A percentile compares a stretch with the other conserved stretches of the same genome.
Evolutionary conservation across 2,888 invertebrate species (phyloP).

Genomic region (Lydus trimaculatus): DNA sequence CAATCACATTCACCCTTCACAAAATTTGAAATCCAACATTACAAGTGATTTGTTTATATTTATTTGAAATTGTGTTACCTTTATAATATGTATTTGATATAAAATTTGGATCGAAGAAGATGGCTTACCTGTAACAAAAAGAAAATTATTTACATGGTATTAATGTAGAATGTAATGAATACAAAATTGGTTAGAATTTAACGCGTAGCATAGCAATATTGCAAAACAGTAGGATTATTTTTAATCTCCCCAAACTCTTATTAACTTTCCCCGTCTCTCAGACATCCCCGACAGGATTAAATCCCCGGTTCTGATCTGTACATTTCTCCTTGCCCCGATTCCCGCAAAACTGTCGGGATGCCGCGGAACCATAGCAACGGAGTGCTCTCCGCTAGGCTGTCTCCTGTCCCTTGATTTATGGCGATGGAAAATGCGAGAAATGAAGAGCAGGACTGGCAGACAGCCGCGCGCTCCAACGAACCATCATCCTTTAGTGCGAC

Average conservation of each 20-base stretch:
- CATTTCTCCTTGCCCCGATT: conserved; percentile 37
- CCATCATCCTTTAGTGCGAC: conserved; percentile 33
- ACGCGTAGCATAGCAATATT: conserved; percentile 52
- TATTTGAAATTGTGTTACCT: background rate
- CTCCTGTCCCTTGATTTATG: conserved; percentile 64
- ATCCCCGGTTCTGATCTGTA: conserved; percentile 59
- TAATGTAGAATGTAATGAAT: conserved; percentile 11
- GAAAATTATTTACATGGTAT: background rate
- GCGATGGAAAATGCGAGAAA: conserved; percentile 64
- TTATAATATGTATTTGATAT: background rate
- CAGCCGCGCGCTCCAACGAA: conserved; percentile 47
- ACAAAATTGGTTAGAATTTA: conserved; percentile 14
- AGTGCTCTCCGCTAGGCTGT: conserved; percentile 62
- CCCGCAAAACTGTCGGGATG: conserved; percentile 60
- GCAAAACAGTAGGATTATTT: conserved; percentile 62
- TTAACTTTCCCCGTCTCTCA: conserved; percentile 60
- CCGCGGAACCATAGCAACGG: conserved; percentile 63
- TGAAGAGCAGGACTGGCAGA: conserved; percentile 62
- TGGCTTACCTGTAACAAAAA: conserved; percentile 10
- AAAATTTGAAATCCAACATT: background rate
- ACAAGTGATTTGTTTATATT: background rate
- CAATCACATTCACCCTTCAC: conserved; percentile 1
- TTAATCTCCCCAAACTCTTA: conserved; percentile 62
- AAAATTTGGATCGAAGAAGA: background rate
- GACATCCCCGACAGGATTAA: conserved; percentile 61